Evolutionary conservation across 2,797 vertebrate genomes (phyloP).

Genomic region (Siniperca undulata): DNA sequence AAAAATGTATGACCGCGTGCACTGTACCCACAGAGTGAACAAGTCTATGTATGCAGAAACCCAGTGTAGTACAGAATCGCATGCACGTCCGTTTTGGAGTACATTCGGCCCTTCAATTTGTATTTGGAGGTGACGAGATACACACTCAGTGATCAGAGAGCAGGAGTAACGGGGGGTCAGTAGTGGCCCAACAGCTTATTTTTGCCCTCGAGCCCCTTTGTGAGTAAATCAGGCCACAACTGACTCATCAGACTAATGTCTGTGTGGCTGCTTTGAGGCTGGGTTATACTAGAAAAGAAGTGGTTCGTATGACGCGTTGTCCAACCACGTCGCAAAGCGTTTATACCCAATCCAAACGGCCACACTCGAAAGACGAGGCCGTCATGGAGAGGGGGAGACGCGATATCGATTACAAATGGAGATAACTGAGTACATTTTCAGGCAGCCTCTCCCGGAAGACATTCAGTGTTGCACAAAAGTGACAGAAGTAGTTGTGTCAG

Average conservation of each 20-base stretch:
- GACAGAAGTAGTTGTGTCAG: too few species aligned
- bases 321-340: background rate
- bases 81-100: background rate
- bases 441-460: background rate
- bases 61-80: background rate
- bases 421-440: background rate
- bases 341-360: background rate
- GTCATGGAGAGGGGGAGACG: too few species aligned
- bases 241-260: conserved; percentile 14
- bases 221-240: conserved; percentile 29
- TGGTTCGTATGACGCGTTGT: fast-evolving
- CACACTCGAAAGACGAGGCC: background rate
- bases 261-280: background rate
- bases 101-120: too few species aligned
- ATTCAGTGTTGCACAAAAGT: background rate
- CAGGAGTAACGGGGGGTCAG: background rate
- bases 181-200: background rate
- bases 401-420: too few species aligned
- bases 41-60: too few species aligned
- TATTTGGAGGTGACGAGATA: background rate
- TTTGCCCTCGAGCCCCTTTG: background rate
- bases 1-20: too few species aligned
- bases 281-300: background rate
- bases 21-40: too few species aligned
- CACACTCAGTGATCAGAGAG: background rate